A percentile compares a stretch with the other conserved stretches of the same genome.
phyloP scores from a whole-genome alignment of 2,888 invertebrate genomes.

The Morpho achilles region DNA sequence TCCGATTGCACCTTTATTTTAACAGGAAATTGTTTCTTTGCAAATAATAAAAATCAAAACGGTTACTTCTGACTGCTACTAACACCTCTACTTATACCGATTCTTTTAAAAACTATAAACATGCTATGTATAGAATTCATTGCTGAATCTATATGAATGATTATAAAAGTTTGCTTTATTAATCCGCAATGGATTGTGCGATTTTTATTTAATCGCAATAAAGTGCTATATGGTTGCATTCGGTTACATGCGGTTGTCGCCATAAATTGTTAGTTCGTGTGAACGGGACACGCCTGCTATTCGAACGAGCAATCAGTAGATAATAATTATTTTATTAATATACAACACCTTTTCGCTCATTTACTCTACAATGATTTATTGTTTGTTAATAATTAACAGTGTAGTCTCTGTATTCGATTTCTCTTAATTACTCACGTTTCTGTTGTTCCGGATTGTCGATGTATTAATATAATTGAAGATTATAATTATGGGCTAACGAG shows the following conservation, averaged over 20 bases:
- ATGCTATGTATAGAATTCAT: conserved; percentile 7
- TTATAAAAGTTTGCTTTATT: background rate
- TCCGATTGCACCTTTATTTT: conserved; percentile 39
- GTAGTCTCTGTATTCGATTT: conserved; percentile 36
- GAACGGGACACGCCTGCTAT: conserved; percentile 63
- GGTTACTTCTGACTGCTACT: conserved; percentile 46
- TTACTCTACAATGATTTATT: conserved; percentile 53
- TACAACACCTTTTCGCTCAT: conserved; percentile 60
- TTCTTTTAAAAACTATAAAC: background rate
- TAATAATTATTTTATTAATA: conserved; percentile 72
- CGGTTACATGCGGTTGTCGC: conserved; percentile 29
- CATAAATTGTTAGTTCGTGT: conserved; percentile 64
- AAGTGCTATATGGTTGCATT: conserved; percentile 26
- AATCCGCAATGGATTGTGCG: conserved; percentile 20
- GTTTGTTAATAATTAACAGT: conserved; percentile 50
- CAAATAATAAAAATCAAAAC: conserved; percentile 46
- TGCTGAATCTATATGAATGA: conserved; percentile 8
- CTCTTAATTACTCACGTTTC: conserved; percentile 26
- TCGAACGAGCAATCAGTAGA: conserved; percentile 54
- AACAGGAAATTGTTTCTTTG: conserved; percentile 56
- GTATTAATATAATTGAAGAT: conserved; percentile 15
- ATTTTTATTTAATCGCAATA: background rate
- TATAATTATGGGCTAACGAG: conserved; percentile 17
- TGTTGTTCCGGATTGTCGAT: conserved; percentile 13
- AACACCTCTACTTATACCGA: conserved; percentile 28